Percentiles rank a stretch among this genome's conserved stretches.
phyloP scores from a whole-genome alignment of 1,140 invertebrate species.

The Polyergus mexicanus region DNA sequence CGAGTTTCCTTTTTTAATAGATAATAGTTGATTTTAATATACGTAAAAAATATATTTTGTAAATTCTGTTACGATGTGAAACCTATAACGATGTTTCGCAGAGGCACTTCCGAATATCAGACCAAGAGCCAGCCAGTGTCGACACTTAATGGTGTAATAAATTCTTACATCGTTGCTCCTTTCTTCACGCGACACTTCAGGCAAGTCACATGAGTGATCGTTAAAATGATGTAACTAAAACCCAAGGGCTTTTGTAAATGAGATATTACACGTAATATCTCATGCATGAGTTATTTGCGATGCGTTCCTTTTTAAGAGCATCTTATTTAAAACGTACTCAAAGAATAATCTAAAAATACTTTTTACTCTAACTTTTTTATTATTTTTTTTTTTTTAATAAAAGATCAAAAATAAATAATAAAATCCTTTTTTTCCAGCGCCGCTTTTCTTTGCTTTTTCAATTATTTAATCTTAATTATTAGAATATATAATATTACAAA shows the following conservation, averaged over 20 bases:
- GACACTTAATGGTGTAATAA: constrained; percentile 64
- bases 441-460: neutral
- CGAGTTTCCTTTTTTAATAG: neutral
- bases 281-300: neutral
- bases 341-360: neutral
- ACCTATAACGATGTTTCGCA: constrained; percentile 6
- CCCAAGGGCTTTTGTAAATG: constrained; percentile 16
- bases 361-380: neutral
- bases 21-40: neutral
- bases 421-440: neutral
- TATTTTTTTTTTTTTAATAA: neutral
- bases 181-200: constrained; percentile 41
- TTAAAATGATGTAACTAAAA: constrained; percentile 50
- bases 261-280: constrained; percentile 38
- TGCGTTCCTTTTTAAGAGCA: neutral
- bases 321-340: neutral
- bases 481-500: neutral
- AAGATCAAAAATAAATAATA: neutral
- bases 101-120: constrained; percentile 31
- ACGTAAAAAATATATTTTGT: neutral
- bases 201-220: constrained; percentile 6
- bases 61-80: constrained; percentile 11
- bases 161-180: constrained; percentile 53
- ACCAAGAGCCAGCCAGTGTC: neutral
- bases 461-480: neutral